Conservation (phyloP, 2,888 invertebrate species). For the Syrista parreyssii region DNA sequence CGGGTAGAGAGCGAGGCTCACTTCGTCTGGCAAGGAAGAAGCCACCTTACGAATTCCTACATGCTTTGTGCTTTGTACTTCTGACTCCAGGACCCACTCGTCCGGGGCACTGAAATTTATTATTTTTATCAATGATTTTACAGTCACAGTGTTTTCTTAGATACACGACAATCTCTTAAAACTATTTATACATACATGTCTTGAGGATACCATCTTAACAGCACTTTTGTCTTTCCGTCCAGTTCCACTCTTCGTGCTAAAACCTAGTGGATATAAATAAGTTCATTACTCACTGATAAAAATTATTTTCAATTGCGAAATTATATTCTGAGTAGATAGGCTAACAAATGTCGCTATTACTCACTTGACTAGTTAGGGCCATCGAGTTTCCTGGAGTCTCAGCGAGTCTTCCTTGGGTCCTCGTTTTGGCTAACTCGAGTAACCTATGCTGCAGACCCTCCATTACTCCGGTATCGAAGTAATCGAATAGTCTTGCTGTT, state of each 20-base stretch:
- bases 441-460: slow-evolving; percentile 89
- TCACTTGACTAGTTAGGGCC: slow-evolving; percentile 76
- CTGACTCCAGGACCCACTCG: slow-evolving; percentile 83
- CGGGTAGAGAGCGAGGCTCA: slow-evolving; percentile 53
- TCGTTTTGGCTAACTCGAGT: slow-evolving; percentile 70
- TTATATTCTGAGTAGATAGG: neutral
- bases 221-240: slow-evolving; percentile 77
- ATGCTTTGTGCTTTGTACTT: slow-evolving; percentile 62
- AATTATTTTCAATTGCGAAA: slow-evolving; percentile 4
- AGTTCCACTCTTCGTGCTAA: slow-evolving; percentile 75
- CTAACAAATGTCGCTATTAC: slow-evolving; percentile 22
- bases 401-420: slow-evolving; percentile 73
- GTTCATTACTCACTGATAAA: slow-evolving; percentile 3
- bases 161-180: slow-evolving; percentile 8
- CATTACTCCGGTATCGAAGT: slow-evolving; percentile 93
- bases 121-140: neutral
- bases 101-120: slow-evolving; percentile 78
- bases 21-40: slow-evolving; percentile 45
- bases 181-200: slow-evolving; percentile 79
- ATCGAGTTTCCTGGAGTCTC: slow-evolving; percentile 76
- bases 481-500: slow-evolving; percentile 93
- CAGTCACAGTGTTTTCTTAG: neutral
- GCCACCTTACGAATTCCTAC: slow-evolving; percentile 56
- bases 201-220: slow-evolving; percentile 85
- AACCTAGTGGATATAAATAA: slow-evolving; percentile 60